Percentiles rank a stretch among this genome's conserved stretches.
Conservation (phyloP, 2,113 vertebrate genomes). For the Heteronetta atricapilla region DNA sequence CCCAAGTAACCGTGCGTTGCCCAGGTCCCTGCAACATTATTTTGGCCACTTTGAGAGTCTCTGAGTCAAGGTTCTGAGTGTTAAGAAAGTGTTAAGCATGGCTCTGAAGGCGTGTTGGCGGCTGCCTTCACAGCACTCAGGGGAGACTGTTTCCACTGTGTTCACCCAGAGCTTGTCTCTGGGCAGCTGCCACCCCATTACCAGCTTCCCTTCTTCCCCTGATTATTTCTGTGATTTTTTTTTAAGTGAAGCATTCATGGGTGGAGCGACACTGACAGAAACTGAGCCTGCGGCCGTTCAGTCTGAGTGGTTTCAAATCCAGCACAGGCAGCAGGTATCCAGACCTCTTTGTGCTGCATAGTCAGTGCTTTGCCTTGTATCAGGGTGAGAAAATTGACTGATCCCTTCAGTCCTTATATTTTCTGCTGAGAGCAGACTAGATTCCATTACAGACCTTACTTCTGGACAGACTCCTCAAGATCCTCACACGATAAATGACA, state of each 20-base stretch:
- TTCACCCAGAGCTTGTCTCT: not conserved
- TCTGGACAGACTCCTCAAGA: not conserved
- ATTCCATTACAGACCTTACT: not conserved
- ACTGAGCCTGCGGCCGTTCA: not conserved
- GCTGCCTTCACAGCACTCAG: rapidly evolving
- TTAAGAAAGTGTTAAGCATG: not conserved
- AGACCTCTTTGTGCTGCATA: rapidly evolving
- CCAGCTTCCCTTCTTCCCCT: not conserved
- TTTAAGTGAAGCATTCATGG: not conserved
- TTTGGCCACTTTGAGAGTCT: not conserved
- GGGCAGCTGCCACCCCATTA: not conserved
- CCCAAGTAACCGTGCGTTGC: not conserved
- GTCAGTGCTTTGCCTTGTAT: not conserved
- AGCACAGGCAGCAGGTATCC: not conserved
- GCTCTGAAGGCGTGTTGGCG: rapidly evolving
- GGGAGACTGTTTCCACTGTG: not conserved
- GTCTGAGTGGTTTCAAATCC: not conserved
- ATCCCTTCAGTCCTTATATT: not conserved
- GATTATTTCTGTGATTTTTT: not conserved
- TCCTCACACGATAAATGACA: not conserved
- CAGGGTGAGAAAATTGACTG: not conserved
- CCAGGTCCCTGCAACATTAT: not conserved
- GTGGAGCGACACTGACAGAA: not conserved
- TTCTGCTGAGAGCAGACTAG: not conserved
- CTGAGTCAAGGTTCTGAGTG: not conserved